Evolutionary conservation across 2,888 invertebrate species (phyloP), one percentile per base, ranked within the genome.

Genomic region (Abscondita cerata): DNA sequence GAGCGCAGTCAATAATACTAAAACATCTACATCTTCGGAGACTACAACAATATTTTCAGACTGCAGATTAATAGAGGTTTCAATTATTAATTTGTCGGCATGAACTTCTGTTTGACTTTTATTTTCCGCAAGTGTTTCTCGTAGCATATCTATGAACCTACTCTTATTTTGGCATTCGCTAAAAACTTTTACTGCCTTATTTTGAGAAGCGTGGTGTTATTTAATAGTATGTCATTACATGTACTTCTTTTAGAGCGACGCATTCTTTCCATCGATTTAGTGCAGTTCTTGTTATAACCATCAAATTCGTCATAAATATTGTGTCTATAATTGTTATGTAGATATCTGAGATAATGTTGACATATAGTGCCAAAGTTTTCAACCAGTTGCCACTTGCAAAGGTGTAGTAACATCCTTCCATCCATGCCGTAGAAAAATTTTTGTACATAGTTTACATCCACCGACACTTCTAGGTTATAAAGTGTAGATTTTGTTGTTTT

Each of bases 131-230:
- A 36, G 13, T 13, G 62, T 40, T 61, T 53, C 38, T 57, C 62
- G 19, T 38, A 67, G 16, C 59, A 67, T 57, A 41, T 66, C 58
- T 46, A 59, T 59, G 4, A 47, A 4, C 1, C 64, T 18, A 41
- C 58, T 64, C 34, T 63, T 58, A 65, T 65, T 65, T 59, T 63
- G 57, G 19, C 40, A 60, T 63, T 65, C 31, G 52, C 18, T 33
- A 65, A 55, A 65, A 64, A 64, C 12, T 34, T 59, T 1, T 54
- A 56, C 44, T 64, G 62, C 6, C 13, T 48, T 41, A 64, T 60
- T 64, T 65, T 65, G 0, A 65, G 48, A 12, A 2, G 36, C 12
- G 11, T 36, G 12, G 5, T 36, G 4, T 36, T 12, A 9, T 12
- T 11, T 6, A 36, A 36, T 36, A n/a, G 2, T 2, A 36, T 12